Percentiles rank a stretch among this genome's conserved stretches.
These are phyloP conservation scores for Dreissena polymorpha DNA, from an alignment of 1,140 invertebrate genomes.

Conservation along the genomic window DNA sequence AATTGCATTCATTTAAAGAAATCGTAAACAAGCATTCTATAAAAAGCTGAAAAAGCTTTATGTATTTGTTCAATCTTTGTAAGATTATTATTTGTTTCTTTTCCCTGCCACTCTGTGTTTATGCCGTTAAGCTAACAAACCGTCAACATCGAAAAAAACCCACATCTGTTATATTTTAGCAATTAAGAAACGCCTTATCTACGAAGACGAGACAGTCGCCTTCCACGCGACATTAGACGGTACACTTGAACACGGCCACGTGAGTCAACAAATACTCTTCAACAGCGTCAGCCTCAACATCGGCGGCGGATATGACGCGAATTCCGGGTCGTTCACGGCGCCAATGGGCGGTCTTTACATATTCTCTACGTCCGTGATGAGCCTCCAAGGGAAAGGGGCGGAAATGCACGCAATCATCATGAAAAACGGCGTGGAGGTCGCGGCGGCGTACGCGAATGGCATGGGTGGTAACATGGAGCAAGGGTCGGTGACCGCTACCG, in stretches of 20 bases:
- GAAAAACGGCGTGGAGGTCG: slow-evolving; percentile 22
- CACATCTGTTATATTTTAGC: slow-evolving; percentile 12
- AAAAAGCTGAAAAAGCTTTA: no score
- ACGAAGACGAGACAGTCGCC: slow-evolving; percentile 1
- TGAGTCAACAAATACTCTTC: slow-evolving; percentile 9
- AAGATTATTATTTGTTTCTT: no score
- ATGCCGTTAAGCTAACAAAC: no score
- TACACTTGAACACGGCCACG: neutral
- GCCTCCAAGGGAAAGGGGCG: neutral
- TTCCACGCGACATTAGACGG: slow-evolving; percentile 15
- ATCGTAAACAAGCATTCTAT: no score
- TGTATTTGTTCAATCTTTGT: no score
- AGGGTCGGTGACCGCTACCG: slow-evolving; percentile 10
- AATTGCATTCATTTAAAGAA: no score
- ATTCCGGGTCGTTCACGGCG: slow-evolving; percentile 9
- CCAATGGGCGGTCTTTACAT: slow-evolving; percentile 6
- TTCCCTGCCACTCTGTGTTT: no score
- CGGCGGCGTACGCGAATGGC: neutral
- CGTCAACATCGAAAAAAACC: no score
- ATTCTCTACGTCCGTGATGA: slow-evolving; percentile 13
- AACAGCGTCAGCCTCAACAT: slow-evolving; percentile 8
- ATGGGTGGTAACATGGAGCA: neutral
- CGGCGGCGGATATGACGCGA: slow-evolving; percentile 20
- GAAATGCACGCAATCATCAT: slow-evolving; percentile 17
- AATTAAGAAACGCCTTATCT: slow-evolving; percentile 3